Conservation (phyloP, 2,113 vertebrate genomes). For the Malurus cyaneus region DNA sequence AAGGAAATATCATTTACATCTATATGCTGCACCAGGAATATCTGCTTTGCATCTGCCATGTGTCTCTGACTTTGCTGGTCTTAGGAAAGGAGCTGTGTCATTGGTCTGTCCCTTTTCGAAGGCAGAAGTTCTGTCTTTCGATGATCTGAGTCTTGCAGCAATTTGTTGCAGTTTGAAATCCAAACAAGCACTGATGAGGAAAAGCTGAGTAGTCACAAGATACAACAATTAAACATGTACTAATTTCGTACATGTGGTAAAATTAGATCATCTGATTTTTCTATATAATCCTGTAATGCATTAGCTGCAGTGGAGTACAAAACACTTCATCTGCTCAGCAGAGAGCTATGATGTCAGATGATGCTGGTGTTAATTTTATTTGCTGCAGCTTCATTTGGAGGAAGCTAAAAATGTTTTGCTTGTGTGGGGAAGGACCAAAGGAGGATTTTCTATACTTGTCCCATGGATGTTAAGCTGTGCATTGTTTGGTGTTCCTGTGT, state of each 20-base stretch:
- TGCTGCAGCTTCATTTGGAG: not conserved
- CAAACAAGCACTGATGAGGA: not conserved
- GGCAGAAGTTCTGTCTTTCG: not conserved
- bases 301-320: not conserved
- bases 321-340: not conserved
- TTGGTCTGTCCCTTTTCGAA: not conserved
- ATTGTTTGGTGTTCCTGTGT: not conserved
- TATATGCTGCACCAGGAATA: not conserved
- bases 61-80: not conserved
- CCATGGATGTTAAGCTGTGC: not conserved
- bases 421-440: not conserved
- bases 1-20: not conserved
- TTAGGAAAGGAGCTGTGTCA: not conserved
- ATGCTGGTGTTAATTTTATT: not conserved
- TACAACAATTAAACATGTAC: not conserved
- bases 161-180: not conserved
- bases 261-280: not conserved
- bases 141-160: not conserved
- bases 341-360: not conserved
- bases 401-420: not conserved
- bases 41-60: not conserved
- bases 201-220: not conserved
- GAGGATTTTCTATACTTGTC: not conserved
- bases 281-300: not conserved
- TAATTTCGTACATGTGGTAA: not conserved